Conservation (phyloP, 2,888 invertebrate species). For the Volucella inflata region DNA sequence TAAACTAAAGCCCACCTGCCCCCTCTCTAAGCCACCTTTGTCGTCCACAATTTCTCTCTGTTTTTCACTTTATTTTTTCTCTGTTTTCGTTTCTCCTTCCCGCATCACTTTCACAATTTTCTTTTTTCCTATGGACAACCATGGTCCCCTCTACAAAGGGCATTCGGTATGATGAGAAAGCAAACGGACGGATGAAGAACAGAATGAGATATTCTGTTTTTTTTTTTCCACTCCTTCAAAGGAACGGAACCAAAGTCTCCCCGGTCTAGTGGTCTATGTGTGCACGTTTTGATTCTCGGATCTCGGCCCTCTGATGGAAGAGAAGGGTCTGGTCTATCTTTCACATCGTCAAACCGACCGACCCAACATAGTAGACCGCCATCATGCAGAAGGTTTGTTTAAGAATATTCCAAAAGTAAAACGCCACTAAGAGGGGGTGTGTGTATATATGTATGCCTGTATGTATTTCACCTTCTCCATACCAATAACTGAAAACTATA, state of each 20-base stretch:
- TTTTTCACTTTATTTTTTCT: slow-evolving; percentile 45
- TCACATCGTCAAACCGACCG: slow-evolving; percentile 59
- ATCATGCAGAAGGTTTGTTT: slow-evolving; percentile 69
- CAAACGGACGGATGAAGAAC: slow-evolving; percentile 58
- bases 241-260: slow-evolving; percentile 69
- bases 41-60: slow-evolving; percentile 48
- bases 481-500: slow-evolving; percentile 50
- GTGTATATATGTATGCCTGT: slow-evolving; percentile 37
- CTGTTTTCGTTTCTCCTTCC: slow-evolving; percentile 16
- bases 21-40: slow-evolving; percentile 44
- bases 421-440: slow-evolving; percentile 36
- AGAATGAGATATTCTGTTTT: slow-evolving; percentile 60
- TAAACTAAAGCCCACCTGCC: slow-evolving; percentile 51
- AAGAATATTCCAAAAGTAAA: slow-evolving; percentile 69
- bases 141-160: slow-evolving; percentile 66
- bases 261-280: slow-evolving; percentile 72
- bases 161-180: slow-evolving; percentile 73
- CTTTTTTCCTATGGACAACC: slow-evolving; percentile 49
- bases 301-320: slow-evolving; percentile 42
- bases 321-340: slow-evolving; percentile 34
- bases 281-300: slow-evolving; percentile 36
- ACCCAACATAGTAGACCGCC: slow-evolving; percentile 39
- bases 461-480: neutral
- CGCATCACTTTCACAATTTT: slow-evolving; percentile 6
- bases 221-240: slow-evolving; percentile 63